These are phyloP conservation scores for Empidonax traillii DNA, from an alignment of 2,113 vertebrate species.

Conservation along the genomic window DNA sequence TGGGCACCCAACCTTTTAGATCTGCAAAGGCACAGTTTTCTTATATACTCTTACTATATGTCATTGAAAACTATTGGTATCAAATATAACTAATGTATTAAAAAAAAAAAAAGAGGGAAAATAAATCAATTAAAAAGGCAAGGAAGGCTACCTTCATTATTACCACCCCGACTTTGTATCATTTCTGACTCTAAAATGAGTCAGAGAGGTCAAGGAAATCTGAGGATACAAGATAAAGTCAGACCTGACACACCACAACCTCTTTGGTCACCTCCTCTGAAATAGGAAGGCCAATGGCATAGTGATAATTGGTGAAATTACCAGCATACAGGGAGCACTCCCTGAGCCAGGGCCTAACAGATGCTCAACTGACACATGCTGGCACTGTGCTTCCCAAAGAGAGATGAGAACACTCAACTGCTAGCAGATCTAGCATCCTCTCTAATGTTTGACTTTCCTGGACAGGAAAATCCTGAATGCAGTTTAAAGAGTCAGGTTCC, in stretches of 20 bases:
- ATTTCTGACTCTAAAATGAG: neutral
- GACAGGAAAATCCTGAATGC: neutral
- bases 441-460: neutral
- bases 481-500: neutral
- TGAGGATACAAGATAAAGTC: neutral
- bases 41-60: neutral
- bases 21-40: neutral
- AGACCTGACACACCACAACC: neutral
- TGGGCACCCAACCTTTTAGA: neutral
- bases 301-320: constrained; percentile 42
- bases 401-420: neutral
- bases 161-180: neutral
- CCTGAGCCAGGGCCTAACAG: neutral
- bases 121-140: neutral
- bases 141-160: neutral
- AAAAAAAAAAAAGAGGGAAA: rapidly evolving
- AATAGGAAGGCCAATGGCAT: constrained; percentile 2
- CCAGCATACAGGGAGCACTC: neutral
- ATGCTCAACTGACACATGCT: neutral
- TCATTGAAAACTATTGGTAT: neutral
- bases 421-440: neutral
- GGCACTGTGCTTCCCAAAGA: neutral
- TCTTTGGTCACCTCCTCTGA: neutral
- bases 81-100: neutral
- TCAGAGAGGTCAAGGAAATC: constrained; percentile 13